Evolutionary conservation across 2,888 invertebrate species (phyloP).

Genomic region (Conchocele bisecta): DNA sequence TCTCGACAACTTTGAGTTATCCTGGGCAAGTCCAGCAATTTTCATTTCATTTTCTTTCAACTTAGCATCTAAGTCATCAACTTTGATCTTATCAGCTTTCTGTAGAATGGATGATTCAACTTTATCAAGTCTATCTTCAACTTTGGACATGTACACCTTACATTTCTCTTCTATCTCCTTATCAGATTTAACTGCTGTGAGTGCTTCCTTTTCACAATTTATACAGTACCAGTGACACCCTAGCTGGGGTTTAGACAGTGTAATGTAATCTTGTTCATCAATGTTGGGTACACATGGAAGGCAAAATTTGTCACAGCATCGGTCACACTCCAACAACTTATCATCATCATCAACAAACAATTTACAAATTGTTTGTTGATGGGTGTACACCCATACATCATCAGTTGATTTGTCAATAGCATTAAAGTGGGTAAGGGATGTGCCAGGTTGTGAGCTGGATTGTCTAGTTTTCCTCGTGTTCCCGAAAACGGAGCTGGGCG

Average conservation of each 20-base stretch:
- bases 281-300: not conserved
- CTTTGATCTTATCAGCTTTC: slow-evolving; percentile 2
- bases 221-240: slow-evolving; percentile 1
- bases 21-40: not conserved
- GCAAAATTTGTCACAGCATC: not conserved
- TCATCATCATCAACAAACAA: not conserved
- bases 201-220: not conserved
- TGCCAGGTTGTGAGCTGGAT: too few relatives aligned
- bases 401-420: too few relatives aligned
- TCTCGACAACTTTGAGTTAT: not conserved
- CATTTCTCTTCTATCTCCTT: not conserved
- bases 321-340: not conserved
- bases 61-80: not conserved
- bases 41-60: not conserved
- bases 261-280: not conserved
- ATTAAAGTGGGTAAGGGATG: too few relatives aligned
- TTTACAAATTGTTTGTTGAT: not conserved
- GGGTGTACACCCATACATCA: not conserved
- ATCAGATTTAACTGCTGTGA: not conserved
- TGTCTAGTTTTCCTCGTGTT: too few relatives aligned
- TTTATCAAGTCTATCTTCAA: not conserved
- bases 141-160: not conserved
- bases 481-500: too few relatives aligned
- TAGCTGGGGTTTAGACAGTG: not conserved
- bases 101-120: not conserved